phyloP scores from a whole-genome alignment of 2,888 invertebrate genomes.

The Coenonympha glycerion region DNA sequence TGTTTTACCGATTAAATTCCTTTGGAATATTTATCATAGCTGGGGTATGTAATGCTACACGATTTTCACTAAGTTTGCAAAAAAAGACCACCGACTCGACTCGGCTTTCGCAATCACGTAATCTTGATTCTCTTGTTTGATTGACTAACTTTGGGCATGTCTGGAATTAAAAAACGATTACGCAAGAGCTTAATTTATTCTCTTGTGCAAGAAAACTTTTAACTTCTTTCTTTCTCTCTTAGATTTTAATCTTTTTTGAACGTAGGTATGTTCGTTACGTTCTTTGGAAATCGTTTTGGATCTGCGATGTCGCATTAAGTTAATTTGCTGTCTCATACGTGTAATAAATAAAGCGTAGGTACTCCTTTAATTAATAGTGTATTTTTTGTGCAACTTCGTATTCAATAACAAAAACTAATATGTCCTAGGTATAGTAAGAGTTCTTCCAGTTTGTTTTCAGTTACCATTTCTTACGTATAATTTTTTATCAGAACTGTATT shows the following conservation, averaged over 20 bases:
- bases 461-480: too few relatives aligned
- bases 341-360: too few relatives aligned
- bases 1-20: slow-evolving; percentile 20
- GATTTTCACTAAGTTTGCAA: slow-evolving; percentile 24
- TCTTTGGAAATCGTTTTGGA: not conserved
- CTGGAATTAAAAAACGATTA: slow-evolving; percentile 14
- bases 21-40: slow-evolving; percentile 24
- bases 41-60: slow-evolving; percentile 22
- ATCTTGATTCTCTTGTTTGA: slow-evolving; percentile 25
- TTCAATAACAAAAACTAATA: too few relatives aligned
- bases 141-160: slow-evolving; percentile 22
- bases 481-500: too few relatives aligned
- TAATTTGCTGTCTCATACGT: not conserved
- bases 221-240: slow-evolving; percentile 1
- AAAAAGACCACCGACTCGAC: slow-evolving; percentile 15
- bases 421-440: too few relatives aligned
- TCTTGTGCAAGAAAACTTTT: not conserved
- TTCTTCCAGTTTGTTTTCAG: too few relatives aligned
- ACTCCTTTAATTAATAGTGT: too few relatives aligned
- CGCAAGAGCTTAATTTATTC: slow-evolving; percentile 4
- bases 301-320: not conserved
- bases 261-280: not conserved
- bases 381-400: too few relatives aligned
- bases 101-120: slow-evolving; percentile 24
- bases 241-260: slow-evolving; percentile 7